Conservation (phyloP, 2,888 invertebrate species). For the Sphaerophoria taeniata region DNA sequence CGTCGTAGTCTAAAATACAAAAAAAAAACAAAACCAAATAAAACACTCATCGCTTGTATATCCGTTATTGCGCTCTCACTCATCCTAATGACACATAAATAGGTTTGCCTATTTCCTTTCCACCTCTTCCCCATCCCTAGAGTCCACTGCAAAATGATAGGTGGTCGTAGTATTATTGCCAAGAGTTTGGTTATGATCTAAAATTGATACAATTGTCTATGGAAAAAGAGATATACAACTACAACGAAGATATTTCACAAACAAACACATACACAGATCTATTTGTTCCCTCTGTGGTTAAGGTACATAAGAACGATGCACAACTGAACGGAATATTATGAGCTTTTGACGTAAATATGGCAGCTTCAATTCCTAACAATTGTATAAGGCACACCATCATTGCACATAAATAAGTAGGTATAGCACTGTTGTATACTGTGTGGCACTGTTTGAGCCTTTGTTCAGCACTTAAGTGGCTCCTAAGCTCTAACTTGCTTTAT, state of each 20-base stretch:
- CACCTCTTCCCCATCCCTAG: no score
- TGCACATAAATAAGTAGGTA: no score
- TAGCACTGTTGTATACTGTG: neutral
- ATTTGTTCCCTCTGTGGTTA: no score
- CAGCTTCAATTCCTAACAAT: slow-evolving; percentile 19
- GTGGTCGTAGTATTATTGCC: slow-evolving; percentile 54
- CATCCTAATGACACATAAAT: slow-evolving; percentile 72
- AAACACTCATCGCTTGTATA: slow-evolving; percentile 28
- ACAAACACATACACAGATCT: no score
- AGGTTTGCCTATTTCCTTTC: slow-evolving; percentile 59
- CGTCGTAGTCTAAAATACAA: neutral
- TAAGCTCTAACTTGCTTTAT: slow-evolving; percentile 57
- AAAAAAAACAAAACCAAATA: neutral
- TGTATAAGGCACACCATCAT: slow-evolving; percentile 3
- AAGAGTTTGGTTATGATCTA: slow-evolving; percentile 69
- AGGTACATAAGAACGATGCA: no score
- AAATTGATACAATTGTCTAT: slow-evolving; percentile 69
- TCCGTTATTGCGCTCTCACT: slow-evolving; percentile 69
- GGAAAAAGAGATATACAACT: slow-evolving; percentile 18
- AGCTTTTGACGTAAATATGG: slow-evolving; percentile 66
- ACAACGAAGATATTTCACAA: neutral
- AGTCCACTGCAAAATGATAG: no score
- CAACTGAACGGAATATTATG: slow-evolving; percentile 51
- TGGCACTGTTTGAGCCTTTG: neutral
- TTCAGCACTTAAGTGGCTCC: slow-evolving; percentile 28